These are phyloP conservation scores for Pholis gunnellus DNA, from an alignment of 2,113 vertebrate genomes.

Conservation along the genomic window DNA sequence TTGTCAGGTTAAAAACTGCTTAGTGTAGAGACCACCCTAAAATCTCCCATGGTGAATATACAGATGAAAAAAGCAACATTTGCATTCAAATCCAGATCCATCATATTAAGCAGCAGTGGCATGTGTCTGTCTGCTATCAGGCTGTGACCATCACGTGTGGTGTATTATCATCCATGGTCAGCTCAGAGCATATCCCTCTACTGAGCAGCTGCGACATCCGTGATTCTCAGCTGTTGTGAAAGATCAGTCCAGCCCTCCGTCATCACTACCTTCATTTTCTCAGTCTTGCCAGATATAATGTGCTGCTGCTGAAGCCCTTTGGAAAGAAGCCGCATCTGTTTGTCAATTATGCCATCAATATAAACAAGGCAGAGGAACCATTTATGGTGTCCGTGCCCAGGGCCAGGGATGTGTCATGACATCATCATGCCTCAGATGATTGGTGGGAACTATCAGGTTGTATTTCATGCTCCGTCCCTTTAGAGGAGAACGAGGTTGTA, in stretches of 20 bases:
- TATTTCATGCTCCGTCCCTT: constrained; percentile 72
- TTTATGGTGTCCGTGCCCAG: constrained; percentile 65
- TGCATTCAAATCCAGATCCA: constrained; percentile 20
- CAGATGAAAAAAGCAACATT: constrained; percentile 19
- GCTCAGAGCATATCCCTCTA: constrained; percentile 17
- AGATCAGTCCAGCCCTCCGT: constrained; percentile 32
- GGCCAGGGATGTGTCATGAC: constrained; percentile 75
- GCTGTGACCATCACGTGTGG: constrained; percentile 26
- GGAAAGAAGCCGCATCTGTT: constrained; percentile 72
- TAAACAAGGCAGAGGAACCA: constrained; percentile 70
- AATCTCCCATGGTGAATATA: constrained; percentile 1
- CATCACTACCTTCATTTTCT: constrained; percentile 53
- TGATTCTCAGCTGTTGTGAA: constrained; percentile 43
- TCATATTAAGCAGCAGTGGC: constrained; percentile 28
- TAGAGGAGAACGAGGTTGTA: constrained; percentile 68
- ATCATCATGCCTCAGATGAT: constrained; percentile 75
- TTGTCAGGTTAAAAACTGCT: constrained; percentile 9
- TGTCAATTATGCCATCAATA: constrained; percentile 81
- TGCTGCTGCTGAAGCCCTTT: constrained; percentile 66
- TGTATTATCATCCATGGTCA: constrained; percentile 12
- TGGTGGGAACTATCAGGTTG: constrained; percentile 68
- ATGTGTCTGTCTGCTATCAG: constrained; percentile 7
- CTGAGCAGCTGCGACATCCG: constrained; percentile 30
- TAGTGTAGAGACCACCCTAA: not conserved
- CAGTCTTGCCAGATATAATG: constrained; percentile 55